Conservation (phyloP, 2,797 vertebrate genomes). For the Eulemur albifrons region DNA sequence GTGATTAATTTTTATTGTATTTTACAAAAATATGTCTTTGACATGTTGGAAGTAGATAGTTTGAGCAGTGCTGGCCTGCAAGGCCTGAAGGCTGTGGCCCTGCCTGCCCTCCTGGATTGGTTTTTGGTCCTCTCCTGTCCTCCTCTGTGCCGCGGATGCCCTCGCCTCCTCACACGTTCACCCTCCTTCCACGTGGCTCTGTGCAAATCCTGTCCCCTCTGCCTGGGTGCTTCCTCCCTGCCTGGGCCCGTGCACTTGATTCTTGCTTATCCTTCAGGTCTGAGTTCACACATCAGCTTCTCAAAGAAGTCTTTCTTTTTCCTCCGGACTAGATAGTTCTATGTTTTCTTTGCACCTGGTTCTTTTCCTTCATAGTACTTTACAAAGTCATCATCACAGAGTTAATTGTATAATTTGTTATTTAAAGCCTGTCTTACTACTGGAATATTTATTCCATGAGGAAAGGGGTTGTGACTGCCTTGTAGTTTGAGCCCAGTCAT, state of each 20-base stretch:
- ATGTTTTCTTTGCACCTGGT: background rate
- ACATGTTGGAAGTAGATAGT: background rate
- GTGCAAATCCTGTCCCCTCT: background rate
- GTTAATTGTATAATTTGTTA: background rate
- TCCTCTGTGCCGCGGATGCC: fast-evolving
- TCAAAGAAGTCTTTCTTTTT: background rate
- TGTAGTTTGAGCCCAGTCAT: background rate
- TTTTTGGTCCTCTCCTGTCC: background rate
- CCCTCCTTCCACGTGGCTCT: background rate
- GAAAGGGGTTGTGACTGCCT: background rate
- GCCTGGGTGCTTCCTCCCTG: background rate
- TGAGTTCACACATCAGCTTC: background rate
- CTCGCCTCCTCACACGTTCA: background rate
- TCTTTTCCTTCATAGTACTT: background rate
- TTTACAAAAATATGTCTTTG: background rate
- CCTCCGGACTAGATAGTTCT: background rate
- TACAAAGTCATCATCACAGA: background rate
- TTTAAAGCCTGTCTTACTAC: background rate
- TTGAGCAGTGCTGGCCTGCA: background rate
- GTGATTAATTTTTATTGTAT: background rate
- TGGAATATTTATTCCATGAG: background rate
- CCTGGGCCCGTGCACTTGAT: background rate
- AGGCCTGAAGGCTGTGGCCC: background rate
- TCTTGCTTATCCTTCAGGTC: background rate
- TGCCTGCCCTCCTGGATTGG: background rate